phyloP scores from a whole-genome alignment of 1,140 invertebrate genomes.

The Agraylea sexmaculata region DNA sequence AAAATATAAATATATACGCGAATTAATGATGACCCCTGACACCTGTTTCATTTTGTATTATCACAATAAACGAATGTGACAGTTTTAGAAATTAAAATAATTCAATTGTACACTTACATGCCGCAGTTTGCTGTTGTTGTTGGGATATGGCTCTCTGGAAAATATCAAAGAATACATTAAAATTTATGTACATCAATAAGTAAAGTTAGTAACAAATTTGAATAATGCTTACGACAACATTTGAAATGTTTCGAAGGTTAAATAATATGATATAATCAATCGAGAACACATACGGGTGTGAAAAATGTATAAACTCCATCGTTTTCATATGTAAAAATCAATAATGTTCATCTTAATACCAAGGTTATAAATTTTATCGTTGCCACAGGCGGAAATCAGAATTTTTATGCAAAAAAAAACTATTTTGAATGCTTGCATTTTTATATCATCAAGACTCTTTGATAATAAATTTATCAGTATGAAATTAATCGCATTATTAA shows the following conservation, averaged over 20 bases:
- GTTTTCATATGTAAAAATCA: background rate
- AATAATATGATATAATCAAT: background rate
- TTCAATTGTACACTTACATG: conserved; percentile 40
- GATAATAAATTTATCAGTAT: too few species aligned
- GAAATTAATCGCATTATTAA: too few species aligned
- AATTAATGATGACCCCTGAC: too few species aligned
- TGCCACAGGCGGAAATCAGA: too few species aligned
- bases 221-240: background rate
- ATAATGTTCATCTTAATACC: too few species aligned
- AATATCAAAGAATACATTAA: conserved; percentile 20
- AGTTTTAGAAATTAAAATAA: background rate
- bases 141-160: conserved; percentile 53
- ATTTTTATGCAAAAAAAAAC: too few species aligned
- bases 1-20: too few species aligned
- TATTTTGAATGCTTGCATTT: too few species aligned
- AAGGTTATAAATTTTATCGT: too few species aligned
- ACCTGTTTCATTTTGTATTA: background rate
- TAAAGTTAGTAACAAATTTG: too few species aligned
- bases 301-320: background rate
- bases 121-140: conserved; percentile 47
- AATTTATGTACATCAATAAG: too few species aligned
- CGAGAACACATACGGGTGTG: background rate
- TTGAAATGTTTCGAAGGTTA: background rate
- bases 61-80: background rate
- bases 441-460: too few species aligned